Evolutionary conservation across 2,888 invertebrate species (phyloP), one percentile per base, ranked within the genome.

Genomic region (Melikaiella ostensackeni): DNA sequence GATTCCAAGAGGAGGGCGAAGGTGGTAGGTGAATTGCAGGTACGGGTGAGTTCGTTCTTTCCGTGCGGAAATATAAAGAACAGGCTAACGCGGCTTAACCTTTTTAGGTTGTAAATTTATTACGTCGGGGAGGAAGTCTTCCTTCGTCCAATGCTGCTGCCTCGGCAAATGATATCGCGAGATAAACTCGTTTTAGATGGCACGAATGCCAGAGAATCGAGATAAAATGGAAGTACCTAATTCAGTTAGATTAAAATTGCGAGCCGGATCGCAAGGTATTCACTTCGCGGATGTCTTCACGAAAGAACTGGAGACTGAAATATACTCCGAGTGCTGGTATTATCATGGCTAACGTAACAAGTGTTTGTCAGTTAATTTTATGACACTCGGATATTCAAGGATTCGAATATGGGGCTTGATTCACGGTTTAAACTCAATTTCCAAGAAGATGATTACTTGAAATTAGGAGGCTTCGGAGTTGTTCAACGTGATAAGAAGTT

Each of bases 81-180:
- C 89, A 86, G 88, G 88, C 89, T 90, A 90, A 91, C 90, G 86
- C 88, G 87, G 86, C 87, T 91, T 91, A 91, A 91, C 90, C 91
- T 86, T 88, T 89, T 91, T 91, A 90, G 86, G 87, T 87, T 87
- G 86, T 91, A 91, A 91, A 91, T 91, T 89, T 88, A 90, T 91
- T 91, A 91, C 88, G 87, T 86, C 83, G 78, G 74, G 75, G 24
- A 16, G 66, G 46, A 8, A 27, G 19, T 27, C 64, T 81, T 79
- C 78, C 79, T 75, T 77, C 79, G 75, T 50, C 75, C 80, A 77
- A 79, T 80, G 80, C 35, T 66, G 77, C 76, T 80, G 81, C 76
- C 80, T 81, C 75, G 80, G 86, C 86, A 86, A 89, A 90, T 89
- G 89, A 90, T 90, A 90, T 91, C 86, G 88, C 83, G 84, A 85